A percentile compares a stretch with the other conserved stretches of the same genome.
Conservation (phyloP, 2,797 vertebrate species). For the Phoeniculus purpureus region DNA sequence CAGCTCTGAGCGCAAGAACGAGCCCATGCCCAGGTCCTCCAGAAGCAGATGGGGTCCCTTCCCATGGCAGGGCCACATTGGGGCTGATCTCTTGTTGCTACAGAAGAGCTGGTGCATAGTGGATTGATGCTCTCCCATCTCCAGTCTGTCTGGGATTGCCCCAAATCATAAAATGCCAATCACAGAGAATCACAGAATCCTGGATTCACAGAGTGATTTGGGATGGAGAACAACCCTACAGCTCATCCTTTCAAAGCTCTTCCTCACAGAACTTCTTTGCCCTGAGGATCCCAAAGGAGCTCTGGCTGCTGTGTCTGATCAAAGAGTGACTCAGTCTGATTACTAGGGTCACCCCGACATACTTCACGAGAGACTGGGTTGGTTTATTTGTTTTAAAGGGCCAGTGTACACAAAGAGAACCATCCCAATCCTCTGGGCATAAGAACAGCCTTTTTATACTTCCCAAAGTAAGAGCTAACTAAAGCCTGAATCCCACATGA, state of each 20-base stretch:
- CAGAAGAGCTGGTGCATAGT: accelerated
- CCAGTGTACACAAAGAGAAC: neutral
- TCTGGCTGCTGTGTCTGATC: neutral
- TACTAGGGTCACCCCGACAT: conserved; percentile 17
- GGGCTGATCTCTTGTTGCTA: accelerated
- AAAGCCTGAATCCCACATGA: neutral
- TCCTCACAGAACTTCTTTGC: neutral
- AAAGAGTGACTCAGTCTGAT: neutral
- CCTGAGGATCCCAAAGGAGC: neutral
- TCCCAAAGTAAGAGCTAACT: neutral
- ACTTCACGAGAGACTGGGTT: neutral
- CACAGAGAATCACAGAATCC: no score
- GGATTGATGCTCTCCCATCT: neutral
- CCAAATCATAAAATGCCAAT: no score
- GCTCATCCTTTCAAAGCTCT: neutral
- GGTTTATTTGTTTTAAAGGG: neutral
- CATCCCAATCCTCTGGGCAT: neutral
- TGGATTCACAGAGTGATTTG: neutral
- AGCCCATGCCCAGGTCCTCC: neutral
- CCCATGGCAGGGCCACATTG: accelerated
- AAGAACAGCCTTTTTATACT: neutral
- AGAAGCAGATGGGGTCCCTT: neutral
- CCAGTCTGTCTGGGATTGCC: neutral
- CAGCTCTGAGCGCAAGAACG: accelerated
- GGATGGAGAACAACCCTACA: neutral